A percentile compares a stretch with the other conserved stretches of the same genome.
Conservation (phyloP, 2,113 vertebrate genomes). For the Acanthochromis polyacanthus region DNA sequence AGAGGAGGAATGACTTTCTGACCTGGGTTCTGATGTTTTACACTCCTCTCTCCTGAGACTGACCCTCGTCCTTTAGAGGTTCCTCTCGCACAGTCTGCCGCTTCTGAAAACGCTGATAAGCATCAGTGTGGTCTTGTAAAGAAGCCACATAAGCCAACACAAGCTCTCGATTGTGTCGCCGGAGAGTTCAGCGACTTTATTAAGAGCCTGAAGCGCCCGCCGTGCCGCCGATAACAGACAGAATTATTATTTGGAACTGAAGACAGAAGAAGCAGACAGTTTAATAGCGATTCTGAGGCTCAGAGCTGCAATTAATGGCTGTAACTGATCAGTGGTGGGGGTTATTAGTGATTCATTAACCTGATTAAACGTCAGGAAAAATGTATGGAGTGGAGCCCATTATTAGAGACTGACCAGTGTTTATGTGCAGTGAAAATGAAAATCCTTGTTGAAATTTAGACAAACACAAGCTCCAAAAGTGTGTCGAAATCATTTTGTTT, state of each 20-base stretch:
- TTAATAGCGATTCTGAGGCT: not conserved
- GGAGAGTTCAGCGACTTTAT: not conserved
- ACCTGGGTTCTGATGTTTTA: not conserved
- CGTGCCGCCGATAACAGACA: not conserved
- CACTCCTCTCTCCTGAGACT: not conserved
- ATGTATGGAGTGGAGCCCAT: too few species aligned
- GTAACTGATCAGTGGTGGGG: too few species aligned
- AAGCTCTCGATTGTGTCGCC: not conserved
- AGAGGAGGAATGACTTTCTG: not conserved
- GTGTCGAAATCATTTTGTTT: too few species aligned
- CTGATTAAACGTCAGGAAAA: too few species aligned
- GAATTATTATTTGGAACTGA: not conserved
- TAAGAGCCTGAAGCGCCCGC: not conserved
- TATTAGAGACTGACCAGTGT: too few species aligned
- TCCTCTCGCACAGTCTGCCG: not conserved
- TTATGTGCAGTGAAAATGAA: too few species aligned
- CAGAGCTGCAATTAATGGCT: not conserved
- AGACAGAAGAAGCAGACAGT: not conserved
- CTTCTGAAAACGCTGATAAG: constrained; percentile 40
- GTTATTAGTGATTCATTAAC: too few species aligned
- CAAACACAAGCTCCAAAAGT: too few species aligned
- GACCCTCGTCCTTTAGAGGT: not conserved
- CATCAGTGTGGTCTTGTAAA: constrained; percentile 40
- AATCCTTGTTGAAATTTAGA: too few species aligned
- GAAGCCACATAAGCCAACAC: constrained; percentile 42